A percentile compares a stretch with the other conserved stretches of the same genome.
Conservation (phyloP, 2,888 invertebrate genomes). For the Hemithea aestivaria region DNA sequence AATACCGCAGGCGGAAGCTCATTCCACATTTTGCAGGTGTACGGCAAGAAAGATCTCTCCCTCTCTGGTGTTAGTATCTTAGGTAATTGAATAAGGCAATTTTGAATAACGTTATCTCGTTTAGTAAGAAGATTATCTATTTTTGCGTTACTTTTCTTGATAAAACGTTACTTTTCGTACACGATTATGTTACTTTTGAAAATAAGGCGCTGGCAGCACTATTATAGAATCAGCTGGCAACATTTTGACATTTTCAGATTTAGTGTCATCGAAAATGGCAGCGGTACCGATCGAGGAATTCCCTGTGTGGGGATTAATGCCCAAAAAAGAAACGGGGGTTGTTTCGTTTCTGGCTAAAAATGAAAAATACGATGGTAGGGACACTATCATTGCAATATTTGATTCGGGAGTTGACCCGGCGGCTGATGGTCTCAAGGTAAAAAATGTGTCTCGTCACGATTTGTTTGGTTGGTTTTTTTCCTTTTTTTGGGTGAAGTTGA, state of each 20-base stretch:
- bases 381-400: conserved; percentile 94
- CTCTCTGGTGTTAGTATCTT: no score
- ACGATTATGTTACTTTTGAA: no score
- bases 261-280: conserved; percentile 76
- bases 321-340: conserved; percentile 97
- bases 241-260: no score
- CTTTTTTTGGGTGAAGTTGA: conserved; percentile 30
- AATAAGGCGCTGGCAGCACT: no score
- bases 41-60: no score
- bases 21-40: no score
- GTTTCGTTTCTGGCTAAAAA: conserved; percentile 91
- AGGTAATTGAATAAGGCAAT: no score
- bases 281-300: conserved; percentile 82
- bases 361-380: conserved; percentile 94
- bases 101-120: no score
- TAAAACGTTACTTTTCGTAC: no score
- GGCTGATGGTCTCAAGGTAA: conserved; percentile 94
- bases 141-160: no score
- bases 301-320: conserved; percentile 91
- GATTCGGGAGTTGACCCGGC: conserved; percentile 99
- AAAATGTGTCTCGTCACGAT: conserved; percentile 70
- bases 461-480: conserved; percentile 49
- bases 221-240: conserved; percentile 8
- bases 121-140: no score
- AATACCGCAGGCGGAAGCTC: no score